Conservation (phyloP, 2,797 vertebrate genomes). For the Danionella dracula region DNA sequence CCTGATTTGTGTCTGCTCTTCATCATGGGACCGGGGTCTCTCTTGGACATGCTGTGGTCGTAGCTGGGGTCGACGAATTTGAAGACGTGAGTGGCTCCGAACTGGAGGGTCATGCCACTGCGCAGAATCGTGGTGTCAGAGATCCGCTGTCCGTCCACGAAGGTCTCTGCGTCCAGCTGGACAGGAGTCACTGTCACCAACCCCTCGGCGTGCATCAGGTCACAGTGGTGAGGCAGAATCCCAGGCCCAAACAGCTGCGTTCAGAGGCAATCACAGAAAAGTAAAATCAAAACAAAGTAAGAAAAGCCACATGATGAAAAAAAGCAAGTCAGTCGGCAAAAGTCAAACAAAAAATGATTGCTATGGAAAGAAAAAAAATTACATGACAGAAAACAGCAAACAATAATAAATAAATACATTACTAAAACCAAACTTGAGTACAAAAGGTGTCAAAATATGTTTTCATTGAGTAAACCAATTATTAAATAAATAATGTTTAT, state of each 20-base stretch:
- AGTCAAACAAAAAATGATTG: too few relatives aligned
- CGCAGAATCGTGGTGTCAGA: conserved; percentile 89
- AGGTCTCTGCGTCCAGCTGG: conserved; percentile 87
- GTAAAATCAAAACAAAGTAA: too few relatives aligned
- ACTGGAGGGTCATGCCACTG: conserved; percentile 90
- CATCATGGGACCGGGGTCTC: conserved; percentile 75
- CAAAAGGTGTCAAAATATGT: too few relatives aligned
- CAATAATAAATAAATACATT: too few relatives aligned
- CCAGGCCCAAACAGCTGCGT: conserved; percentile 86
- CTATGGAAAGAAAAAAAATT: too few relatives aligned
- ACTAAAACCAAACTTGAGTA: too few relatives aligned
- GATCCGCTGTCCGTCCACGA: conserved; percentile 86
- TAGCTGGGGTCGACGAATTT: conserved; percentile 97
- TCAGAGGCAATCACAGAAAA: too few relatives aligned
- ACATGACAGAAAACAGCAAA: too few relatives aligned
- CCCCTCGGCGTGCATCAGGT: conserved; percentile 92
- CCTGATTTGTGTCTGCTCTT: conserved; percentile 78
- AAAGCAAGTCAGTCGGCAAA: too few relatives aligned
- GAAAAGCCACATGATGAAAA: too few relatives aligned
- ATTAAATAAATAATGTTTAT: too few relatives aligned
- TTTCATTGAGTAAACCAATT: too few relatives aligned
- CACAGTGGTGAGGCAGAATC: conserved; percentile 92
- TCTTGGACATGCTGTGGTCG: conserved; percentile 79
- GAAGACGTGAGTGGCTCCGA: conserved; percentile 87
- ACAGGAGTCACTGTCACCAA: conserved; percentile 90